Percentiles rank a stretch among this genome's conserved stretches.
Conservation (phyloP, 1,140 invertebrate species). For the Aphis gossypii region DNA sequence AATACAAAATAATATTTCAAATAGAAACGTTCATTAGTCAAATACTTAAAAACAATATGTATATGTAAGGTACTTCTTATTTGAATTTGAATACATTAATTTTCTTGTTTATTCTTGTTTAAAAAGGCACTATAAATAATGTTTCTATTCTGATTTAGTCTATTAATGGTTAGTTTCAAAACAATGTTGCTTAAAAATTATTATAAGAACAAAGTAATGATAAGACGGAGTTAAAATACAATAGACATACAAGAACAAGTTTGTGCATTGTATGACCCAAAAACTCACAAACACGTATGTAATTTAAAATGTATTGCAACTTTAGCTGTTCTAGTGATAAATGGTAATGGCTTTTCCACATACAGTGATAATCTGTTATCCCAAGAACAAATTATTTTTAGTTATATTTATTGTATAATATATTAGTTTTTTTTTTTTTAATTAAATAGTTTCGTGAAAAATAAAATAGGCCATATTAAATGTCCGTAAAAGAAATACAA, state of each 20-base stretch:
- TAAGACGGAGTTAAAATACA: background rate
- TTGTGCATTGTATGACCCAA: background rate
- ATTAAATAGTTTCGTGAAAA: background rate
- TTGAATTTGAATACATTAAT: background rate
- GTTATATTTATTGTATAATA: slow-evolving; percentile 5
- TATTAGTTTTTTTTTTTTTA: slow-evolving; percentile 6
- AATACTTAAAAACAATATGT: background rate
- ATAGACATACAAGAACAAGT: slow-evolving; percentile 11
- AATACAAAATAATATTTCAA: background rate
- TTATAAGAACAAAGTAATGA: background rate
- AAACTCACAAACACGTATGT: background rate
- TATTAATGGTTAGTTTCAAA: background rate
- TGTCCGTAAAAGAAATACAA: background rate
- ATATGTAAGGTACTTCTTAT: background rate
- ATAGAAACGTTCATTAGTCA: background rate
- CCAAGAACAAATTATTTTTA: slow-evolving; percentile 2
- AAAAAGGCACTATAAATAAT: background rate
- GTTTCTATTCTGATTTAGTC: background rate
- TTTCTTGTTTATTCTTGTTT: background rate
- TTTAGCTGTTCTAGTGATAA: background rate
- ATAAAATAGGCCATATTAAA: background rate
- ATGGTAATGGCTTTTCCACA: background rate
- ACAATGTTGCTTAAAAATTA: background rate
- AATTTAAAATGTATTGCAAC: background rate
- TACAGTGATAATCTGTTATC: background rate